Evolutionary conservation across 2,888 invertebrate genomes (phyloP).

Genomic region (Caenorhabditis sp.): DNA sequence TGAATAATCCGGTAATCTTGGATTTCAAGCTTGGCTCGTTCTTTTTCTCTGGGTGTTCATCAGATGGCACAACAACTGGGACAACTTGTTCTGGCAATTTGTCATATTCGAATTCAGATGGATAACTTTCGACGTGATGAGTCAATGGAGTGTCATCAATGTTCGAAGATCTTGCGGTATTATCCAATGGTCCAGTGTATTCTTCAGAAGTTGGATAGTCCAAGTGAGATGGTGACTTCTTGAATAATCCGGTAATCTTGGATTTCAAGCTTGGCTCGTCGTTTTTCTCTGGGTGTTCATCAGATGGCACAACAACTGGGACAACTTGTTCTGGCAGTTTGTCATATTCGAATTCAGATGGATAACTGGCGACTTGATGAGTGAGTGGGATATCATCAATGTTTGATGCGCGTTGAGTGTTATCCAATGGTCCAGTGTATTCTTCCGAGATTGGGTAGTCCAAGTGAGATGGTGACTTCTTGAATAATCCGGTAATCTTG

Average conservation of each 20-base stretch:
- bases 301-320: background rate
- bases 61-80: background rate
- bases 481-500: slow-evolving; percentile 31
- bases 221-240: slow-evolving; percentile 27
- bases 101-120: background rate
- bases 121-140: background rate
- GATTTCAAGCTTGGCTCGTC: background rate
- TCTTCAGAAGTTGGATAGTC: slow-evolving; percentile 28
- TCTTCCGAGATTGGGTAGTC: slow-evolving; percentile 19
- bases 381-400: slow-evolving; percentile 10
- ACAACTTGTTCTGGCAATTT: background rate
- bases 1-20: slow-evolving; percentile 1
- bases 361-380: slow-evolving; percentile 28
- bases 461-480: slow-evolving; percentile 16
- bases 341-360: slow-evolving; percentile 32
- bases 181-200: slow-evolving; percentile 37
- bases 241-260: slow-evolving; percentile 13
- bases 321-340: slow-evolving; percentile 9
- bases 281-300: slow-evolving; percentile 4
- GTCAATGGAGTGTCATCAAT: background rate
- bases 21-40: background rate
- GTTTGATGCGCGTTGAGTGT: slow-evolving; percentile 4
- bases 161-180: slow-evolving; percentile 5
- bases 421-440: slow-evolving; percentile 18
- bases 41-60: background rate